Conservation (phyloP, 1,140 invertebrate genomes). For the Glomeris maerens region DNA sequence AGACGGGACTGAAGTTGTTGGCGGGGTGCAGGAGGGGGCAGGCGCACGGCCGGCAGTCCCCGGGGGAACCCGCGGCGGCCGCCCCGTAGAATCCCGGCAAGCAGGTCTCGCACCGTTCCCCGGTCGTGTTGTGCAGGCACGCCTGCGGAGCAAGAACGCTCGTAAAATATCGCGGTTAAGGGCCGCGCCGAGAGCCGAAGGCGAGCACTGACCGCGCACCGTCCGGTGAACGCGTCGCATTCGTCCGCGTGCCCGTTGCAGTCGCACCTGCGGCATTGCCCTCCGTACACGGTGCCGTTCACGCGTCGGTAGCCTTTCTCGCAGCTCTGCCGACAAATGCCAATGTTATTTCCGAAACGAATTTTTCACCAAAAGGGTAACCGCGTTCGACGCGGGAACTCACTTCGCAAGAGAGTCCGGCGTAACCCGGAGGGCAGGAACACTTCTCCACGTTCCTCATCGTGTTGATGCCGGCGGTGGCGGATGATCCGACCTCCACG, state of each 20-base stretch:
- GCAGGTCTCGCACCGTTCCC: slow-evolving; percentile 69
- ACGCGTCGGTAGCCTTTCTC: slow-evolving; percentile 67
- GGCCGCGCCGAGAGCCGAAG: not conserved
- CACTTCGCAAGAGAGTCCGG: slow-evolving; percentile 65
- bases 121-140: slow-evolving; percentile 54
- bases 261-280: slow-evolving; percentile 67
- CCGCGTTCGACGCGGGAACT: not conserved
- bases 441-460: slow-evolving; percentile 38
- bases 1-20: slow-evolving; percentile 82
- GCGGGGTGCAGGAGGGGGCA: slow-evolving; percentile 56
- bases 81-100: slow-evolving; percentile 81
- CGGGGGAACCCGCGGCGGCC: slow-evolving; percentile 50
- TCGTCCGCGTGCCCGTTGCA: slow-evolving; percentile 75
- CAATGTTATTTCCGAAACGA: not conserved
- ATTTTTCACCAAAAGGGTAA: not conserved
- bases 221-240: slow-evolving; percentile 61
- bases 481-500: slow-evolving; percentile 33
- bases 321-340: slow-evolving; percentile 36
- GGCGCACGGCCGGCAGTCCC: slow-evolving; percentile 71
- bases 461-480: slow-evolving; percentile 20
- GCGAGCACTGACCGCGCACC: slow-evolving; percentile 49
- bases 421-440: slow-evolving; percentile 45
- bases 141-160: slow-evolving; percentile 30
- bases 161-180: no score
- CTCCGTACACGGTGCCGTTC: slow-evolving; percentile 36